These are phyloP conservation scores for Globodera ellingtonae DNA, from an alignment of 1,140 invertebrate genomes.

Conservation along the genomic window DNA sequence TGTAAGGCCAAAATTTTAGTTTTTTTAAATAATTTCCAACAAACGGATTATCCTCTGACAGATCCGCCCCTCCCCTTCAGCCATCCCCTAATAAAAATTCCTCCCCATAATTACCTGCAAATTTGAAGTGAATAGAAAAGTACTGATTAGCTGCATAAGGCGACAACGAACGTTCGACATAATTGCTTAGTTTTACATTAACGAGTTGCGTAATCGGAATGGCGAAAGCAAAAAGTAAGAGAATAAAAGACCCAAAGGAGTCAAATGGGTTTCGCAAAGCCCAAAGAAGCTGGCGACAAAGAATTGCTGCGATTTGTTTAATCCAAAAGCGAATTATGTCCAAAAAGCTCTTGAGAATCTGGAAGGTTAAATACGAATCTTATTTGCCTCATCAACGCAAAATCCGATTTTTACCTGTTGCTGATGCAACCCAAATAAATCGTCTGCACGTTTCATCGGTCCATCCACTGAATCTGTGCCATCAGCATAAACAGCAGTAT, in stretches of 20 bases:
- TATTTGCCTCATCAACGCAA: no score
- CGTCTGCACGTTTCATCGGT: conserved; percentile 1
- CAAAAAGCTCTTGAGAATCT: background rate
- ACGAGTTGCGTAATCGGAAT: background rate
- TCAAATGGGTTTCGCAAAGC: background rate
- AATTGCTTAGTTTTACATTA: background rate
- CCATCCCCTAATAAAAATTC: no score
- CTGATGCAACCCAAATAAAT: conserved; percentile 14
- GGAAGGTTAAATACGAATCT: background rate
- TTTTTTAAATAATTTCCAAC: no score
- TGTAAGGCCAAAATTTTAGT: no score
- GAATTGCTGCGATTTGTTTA: background rate
- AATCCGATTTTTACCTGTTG: conserved; percentile 1
- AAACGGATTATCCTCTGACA: no score
- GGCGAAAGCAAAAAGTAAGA: background rate
- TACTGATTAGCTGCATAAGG: background rate
- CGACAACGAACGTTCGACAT: background rate
- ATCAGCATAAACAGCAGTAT: conserved; percentile 5
- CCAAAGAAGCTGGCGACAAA: background rate
- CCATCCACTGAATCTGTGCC: conserved; percentile 21
- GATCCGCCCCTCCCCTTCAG: no score
- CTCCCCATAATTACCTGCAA: no score
- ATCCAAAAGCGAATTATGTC: background rate
- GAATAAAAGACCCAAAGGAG: background rate
- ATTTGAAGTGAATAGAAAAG: background rate